Percentiles rank a stretch among this genome's conserved stretches.
Evolutionary conservation across 1,140 invertebrate genomes (phyloP).

Genomic region (Trichoplusia ni): DNA sequence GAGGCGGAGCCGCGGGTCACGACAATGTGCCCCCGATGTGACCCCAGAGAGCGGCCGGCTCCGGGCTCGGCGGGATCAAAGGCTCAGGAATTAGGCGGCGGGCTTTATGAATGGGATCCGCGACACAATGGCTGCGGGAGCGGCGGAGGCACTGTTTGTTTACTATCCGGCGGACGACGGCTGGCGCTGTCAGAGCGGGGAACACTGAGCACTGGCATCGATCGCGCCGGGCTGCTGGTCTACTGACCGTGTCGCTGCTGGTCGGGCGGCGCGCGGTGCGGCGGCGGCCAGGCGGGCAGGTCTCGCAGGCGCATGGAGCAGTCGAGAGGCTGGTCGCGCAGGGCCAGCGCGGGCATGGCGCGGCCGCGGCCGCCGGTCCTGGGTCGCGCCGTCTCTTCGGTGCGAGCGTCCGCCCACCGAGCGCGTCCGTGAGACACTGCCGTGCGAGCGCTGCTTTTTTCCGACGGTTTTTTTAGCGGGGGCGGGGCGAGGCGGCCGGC

Average conservation of each 20-base stretch:
- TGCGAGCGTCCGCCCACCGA: constrained; percentile 68
- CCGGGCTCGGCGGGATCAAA: not conserved
- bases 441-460: constrained; percentile 66
- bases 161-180: too few relatives aligned
- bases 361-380: constrained; percentile 71
- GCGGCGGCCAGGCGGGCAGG: constrained; percentile 70
- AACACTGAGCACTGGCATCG: constrained; percentile 29
- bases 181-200: constrained; percentile 7
- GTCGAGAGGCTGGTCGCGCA: constrained; percentile 78
- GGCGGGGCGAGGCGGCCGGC: constrained; percentile 48
- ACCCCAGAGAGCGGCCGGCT: not conserved
- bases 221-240: constrained; percentile 27
- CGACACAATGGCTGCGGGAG: not conserved
- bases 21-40: not conserved
- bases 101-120: not conserved
- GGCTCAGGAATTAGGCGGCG: not conserved
- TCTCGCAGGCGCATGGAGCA: constrained; percentile 77
- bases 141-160: constrained; percentile 1
- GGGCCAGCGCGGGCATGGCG: constrained; percentile 78
- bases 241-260: constrained; percentile 66
- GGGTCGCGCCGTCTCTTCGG: constrained; percentile 68
- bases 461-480: constrained; percentile 59
- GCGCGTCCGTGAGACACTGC: constrained; percentile 73
- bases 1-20: not conserved
- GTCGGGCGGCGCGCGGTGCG: constrained; percentile 46